phyloP scores from a whole-genome alignment of 2,113 vertebrate species.

The Erythrolamprus reginae region DNA sequence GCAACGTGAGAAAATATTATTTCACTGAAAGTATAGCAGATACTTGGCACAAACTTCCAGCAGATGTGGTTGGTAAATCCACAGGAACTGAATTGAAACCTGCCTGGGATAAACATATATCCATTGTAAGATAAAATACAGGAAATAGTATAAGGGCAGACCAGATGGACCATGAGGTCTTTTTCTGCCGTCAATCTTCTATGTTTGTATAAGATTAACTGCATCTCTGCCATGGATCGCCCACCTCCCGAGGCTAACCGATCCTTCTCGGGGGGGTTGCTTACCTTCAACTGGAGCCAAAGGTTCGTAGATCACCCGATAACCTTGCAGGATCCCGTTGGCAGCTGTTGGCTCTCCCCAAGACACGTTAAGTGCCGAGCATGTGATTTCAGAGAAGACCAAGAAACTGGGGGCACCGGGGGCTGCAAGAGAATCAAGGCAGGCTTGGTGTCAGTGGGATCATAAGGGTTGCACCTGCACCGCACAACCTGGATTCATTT shows the following conservation, averaged over 20 bases:
- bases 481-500: neutral
- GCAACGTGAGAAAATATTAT: too few species aligned
- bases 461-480: neutral
- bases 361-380: slow-evolving; percentile 85
- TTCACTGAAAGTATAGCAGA: too few species aligned
- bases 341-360: slow-evolving; percentile 85
- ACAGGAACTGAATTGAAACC: too few species aligned
- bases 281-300: slow-evolving; percentile 85
- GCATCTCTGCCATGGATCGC: neutral
- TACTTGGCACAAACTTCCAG: too few species aligned
- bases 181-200: too few species aligned
- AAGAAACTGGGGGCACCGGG: slow-evolving; percentile 85
- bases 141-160: too few species aligned
- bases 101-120: too few species aligned
- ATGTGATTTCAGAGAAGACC: slow-evolving; percentile 89
- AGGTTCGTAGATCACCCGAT: slow-evolving; percentile 89
- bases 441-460: neutral
- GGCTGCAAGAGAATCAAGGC: slow-evolving; percentile 65
- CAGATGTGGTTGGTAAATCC: too few species aligned
- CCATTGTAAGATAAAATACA: too few species aligned
- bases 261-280: slow-evolving; percentile 1
- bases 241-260: neutral
- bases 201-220: too few species aligned
- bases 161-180: too few species aligned
- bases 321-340: slow-evolving; percentile 90